Percentiles rank a stretch among this genome's conserved stretches.
phyloP scores from a whole-genome alignment of 2,797 vertebrate species.

The Hapalemur alaotrensis region DNA sequence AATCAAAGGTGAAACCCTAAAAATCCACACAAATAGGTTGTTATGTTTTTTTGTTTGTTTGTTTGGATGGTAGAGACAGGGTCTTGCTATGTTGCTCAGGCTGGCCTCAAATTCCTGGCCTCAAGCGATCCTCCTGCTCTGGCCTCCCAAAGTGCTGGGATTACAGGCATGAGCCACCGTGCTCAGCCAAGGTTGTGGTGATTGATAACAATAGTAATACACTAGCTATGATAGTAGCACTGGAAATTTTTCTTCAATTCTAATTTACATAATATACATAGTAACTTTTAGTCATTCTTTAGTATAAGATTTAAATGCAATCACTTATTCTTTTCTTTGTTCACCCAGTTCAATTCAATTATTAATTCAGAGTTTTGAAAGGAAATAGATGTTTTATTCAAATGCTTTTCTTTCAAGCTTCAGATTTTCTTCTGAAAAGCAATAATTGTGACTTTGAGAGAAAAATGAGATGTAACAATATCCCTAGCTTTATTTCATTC shows the following conservation, averaged over 20 bases:
- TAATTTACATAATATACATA: not conserved
- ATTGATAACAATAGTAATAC: not conserved
- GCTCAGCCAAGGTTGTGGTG: not conserved
- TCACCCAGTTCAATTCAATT: not conserved
- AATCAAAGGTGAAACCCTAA: not conserved
- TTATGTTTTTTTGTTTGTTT: too few species aligned
- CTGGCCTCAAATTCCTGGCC: not conserved
- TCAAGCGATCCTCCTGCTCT: not conserved
- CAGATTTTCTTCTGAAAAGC: not conserved
- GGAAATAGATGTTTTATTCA: not conserved
- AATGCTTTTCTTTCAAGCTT: slow-evolving; percentile 25
- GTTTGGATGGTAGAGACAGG: not conserved
- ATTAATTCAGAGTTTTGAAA: not conserved
- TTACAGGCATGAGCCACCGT: not conserved
- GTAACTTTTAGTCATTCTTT: not conserved
- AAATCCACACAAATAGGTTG: not conserved
- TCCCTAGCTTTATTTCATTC: slow-evolving; percentile 22
- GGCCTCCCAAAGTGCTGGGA: not conserved
- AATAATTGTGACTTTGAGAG: not conserved
- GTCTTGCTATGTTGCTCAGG: not conserved
- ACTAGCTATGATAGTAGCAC: not conserved
- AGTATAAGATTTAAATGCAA: not conserved
- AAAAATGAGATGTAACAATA: not conserved
- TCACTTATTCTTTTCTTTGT: not conserved
- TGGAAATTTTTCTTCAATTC: not conserved